Evolutionary conservation across 2,797 vertebrate species (phyloP).

Genomic region (Heteromormyrus szaboi): DNA sequence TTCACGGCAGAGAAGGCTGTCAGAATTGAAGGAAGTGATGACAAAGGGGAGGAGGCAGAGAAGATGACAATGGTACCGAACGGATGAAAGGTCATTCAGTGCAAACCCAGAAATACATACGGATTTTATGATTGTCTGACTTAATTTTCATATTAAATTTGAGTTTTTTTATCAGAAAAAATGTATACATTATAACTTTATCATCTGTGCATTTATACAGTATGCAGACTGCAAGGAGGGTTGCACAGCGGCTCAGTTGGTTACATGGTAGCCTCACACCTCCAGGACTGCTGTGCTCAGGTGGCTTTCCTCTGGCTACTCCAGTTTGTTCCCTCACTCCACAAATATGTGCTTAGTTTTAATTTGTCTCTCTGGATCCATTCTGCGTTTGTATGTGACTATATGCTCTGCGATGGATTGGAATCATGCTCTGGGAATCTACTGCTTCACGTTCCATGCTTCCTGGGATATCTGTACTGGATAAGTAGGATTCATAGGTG

Average conservation of each 20-base stretch:
- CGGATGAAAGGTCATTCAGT: not conserved
- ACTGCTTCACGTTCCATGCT: not conserved
- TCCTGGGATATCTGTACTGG: not conserved
- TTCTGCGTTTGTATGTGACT: not conserved
- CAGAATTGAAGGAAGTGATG: not conserved
- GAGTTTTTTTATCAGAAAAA: not conserved
- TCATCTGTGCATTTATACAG: not conserved
- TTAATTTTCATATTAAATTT: not conserved
- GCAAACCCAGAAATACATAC: not conserved
- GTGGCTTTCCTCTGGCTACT: not conserved
- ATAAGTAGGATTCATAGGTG: not conserved
- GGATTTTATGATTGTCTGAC: not conserved
- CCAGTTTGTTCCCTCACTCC: not conserved
- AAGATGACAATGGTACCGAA: not conserved
- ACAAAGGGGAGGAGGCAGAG: not conserved
- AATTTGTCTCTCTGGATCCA: not conserved
- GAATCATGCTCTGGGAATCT: not conserved
- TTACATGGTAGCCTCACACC: not conserved
- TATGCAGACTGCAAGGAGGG: not conserved
- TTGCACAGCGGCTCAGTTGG: not conserved
- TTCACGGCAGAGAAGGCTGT: not conserved
- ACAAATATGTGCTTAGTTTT: not conserved
- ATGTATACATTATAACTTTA: not conserved
- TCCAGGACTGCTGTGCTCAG: not conserved
- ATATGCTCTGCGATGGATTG: not conserved